Evolutionary conservation across 1,140 invertebrate species (phyloP).

Genomic region (Spodoptera frugiperda): DNA sequence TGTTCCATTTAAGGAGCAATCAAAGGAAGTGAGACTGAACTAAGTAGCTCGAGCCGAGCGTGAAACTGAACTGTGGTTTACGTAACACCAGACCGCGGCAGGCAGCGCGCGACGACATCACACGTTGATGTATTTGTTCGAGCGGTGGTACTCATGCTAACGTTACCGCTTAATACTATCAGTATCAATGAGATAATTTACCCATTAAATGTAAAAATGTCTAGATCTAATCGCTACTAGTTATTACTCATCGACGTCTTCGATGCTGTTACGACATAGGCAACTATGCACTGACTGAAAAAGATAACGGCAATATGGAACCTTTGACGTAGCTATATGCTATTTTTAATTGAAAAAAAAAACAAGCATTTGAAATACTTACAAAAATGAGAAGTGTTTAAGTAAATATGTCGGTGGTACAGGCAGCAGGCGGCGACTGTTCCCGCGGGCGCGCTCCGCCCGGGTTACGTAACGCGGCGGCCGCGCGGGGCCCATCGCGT

Average conservation of each 20-base stretch:
- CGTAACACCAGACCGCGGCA: slow-evolving; percentile 7
- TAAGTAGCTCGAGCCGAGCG: slow-evolving; percentile 12
- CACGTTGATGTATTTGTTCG: background rate
- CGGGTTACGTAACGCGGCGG: background rate
- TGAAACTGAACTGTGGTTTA: slow-evolving; percentile 17
- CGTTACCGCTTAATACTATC: background rate
- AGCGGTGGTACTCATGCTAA: background rate
- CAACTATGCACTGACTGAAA: too few relatives aligned
- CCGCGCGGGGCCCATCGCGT: slow-evolving; percentile 50
- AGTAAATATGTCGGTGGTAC: background rate
- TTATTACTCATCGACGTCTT: too few relatives aligned
- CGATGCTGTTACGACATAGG: too few relatives aligned
- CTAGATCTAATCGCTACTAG: too few relatives aligned
- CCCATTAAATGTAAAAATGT: too few relatives aligned
- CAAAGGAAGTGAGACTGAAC: slow-evolving; percentile 5
- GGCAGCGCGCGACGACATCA: background rate
- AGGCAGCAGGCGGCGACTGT: background rate
- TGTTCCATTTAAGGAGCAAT: slow-evolving; percentile 25
- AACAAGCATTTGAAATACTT: too few relatives aligned
- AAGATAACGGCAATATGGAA: too few relatives aligned
- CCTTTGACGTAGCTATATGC: too few relatives aligned
- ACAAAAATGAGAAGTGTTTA: too few relatives aligned
- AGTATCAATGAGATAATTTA: too few relatives aligned
- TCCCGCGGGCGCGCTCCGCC: slow-evolving; percentile 22
- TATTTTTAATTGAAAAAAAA: too few relatives aligned